A percentile compares a stretch with the other conserved stretches of the same genome.
phyloP scores from a whole-genome alignment of 2,113 vertebrate species.

The Pachycephala philippinensis region DNA sequence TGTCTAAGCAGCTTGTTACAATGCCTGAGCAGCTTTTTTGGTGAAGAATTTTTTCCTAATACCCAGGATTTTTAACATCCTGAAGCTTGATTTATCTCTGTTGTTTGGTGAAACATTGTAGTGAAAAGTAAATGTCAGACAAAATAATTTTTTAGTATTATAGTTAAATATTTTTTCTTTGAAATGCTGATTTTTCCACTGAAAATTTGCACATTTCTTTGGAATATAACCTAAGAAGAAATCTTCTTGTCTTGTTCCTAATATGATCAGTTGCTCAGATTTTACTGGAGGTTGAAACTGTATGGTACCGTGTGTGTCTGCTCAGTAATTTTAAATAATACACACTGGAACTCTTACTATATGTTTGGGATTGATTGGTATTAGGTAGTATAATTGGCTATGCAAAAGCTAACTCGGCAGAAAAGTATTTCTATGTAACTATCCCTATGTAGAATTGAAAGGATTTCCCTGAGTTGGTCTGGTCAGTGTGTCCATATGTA shows the following conservation, averaged over 20 bases:
- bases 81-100: background rate
- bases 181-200: background rate
- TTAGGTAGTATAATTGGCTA: background rate
- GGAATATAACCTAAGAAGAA: background rate
- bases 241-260: background rate
- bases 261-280: background rate
- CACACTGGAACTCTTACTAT: background rate
- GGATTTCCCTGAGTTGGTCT: background rate
- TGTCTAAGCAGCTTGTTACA: background rate
- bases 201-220: background rate
- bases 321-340: background rate
- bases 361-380: background rate
- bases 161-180: background rate
- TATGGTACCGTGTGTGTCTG: background rate
- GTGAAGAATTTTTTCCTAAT: background rate
- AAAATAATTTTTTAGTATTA: background rate
- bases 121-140: background rate
- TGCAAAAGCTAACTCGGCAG: background rate
- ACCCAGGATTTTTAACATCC: background rate
- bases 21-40: background rate
- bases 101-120: background rate
- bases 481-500: accelerated
- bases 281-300: background rate
- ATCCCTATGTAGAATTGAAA: background rate
- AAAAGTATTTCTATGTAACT: background rate